Percentiles rank a stretch among this genome's conserved stretches.
Evolutionary conservation across 92 coral and sea anemone species (phyloP).

Genomic region (Anthopleura xanthogrammica): DNA sequence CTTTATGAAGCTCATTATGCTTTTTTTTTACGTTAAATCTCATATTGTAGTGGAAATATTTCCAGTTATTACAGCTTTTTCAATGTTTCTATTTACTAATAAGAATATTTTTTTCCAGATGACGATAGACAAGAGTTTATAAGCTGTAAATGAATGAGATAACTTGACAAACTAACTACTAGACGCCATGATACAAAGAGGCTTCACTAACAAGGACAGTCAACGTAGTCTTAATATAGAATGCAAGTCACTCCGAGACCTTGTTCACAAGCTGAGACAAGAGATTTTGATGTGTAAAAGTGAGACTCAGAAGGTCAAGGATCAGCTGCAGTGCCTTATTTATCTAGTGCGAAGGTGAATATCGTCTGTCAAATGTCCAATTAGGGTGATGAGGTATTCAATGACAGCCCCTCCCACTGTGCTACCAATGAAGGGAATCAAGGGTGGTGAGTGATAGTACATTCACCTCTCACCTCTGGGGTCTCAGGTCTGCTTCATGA

Average conservation of each 20-base stretch:
- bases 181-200: constrained; percentile 28
- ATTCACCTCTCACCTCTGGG: no score
- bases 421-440: no score
- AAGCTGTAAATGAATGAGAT: not conserved
- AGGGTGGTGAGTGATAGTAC: no score
- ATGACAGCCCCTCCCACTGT: no score
- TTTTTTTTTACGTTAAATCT: not conserved
- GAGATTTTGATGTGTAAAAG: constrained; percentile 66
- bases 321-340: constrained; percentile 76
- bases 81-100: no score
- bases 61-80: no score
- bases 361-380: not conserved
- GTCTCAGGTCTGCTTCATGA: no score
- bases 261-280: constrained; percentile 54
- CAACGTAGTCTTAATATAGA: constrained; percentile 43
- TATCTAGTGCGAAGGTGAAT: constrained; percentile 77
- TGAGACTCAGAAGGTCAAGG: constrained; percentile 70
- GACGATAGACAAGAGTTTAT: not conserved
- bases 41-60: no score
- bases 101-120: not conserved
- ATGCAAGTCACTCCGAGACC: constrained; percentile 56
- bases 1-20: not conserved
- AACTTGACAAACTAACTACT: not conserved
- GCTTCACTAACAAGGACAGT: constrained; percentile 53
- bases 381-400: not conserved